A percentile compares a stretch with the other conserved stretches of the same genome.
Evolutionary conservation across 2,888 invertebrate genomes (phyloP).

Genomic region (Hemistola chrysoprasaria): DNA sequence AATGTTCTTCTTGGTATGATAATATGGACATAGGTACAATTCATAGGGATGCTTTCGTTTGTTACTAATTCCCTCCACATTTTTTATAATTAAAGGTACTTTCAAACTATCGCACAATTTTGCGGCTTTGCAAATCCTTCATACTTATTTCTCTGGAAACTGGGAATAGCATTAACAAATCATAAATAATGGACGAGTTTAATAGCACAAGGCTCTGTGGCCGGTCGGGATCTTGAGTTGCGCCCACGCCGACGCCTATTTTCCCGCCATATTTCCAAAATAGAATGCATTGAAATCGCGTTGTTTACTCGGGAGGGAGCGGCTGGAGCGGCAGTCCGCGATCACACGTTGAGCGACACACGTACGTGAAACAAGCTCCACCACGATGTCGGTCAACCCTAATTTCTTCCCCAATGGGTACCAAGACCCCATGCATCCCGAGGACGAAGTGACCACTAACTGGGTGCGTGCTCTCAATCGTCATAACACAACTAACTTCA

Average conservation of each 20-base stretch:
- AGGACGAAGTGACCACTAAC: conserved; percentile 82
- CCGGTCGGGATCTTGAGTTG: conserved; percentile 40
- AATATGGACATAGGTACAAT: no score
- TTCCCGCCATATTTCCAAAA: conserved; percentile 78
- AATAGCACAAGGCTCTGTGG: conserved; percentile 57
- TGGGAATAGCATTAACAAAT: conserved; percentile 23
- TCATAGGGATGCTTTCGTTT: no score
- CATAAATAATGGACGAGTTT: conserved; percentile 42
- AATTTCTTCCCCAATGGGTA: conserved; percentile 80
- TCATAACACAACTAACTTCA: conserved; percentile 25
- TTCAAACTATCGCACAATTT: background rate
- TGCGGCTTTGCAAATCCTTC: conserved; percentile 1
- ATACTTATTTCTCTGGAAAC: conserved; percentile 5
- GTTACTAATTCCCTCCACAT: background rate
- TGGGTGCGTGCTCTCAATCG: conserved; percentile 77
- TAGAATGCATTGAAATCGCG: conserved; percentile 78
- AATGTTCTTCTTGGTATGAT: no score
- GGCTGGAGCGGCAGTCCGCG: conserved; percentile 74
- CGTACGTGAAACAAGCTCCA: conserved; percentile 59
- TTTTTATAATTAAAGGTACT: background rate
- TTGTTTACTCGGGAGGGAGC: conserved; percentile 72
- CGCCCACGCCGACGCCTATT: conserved; percentile 70
- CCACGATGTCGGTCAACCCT: conserved; percentile 67
- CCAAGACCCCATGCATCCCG: conserved; percentile 78
- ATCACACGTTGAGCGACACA: conserved; percentile 66